phyloP scores from a whole-genome alignment of 2,113 vertebrate species.

The Colius striatus region DNA sequence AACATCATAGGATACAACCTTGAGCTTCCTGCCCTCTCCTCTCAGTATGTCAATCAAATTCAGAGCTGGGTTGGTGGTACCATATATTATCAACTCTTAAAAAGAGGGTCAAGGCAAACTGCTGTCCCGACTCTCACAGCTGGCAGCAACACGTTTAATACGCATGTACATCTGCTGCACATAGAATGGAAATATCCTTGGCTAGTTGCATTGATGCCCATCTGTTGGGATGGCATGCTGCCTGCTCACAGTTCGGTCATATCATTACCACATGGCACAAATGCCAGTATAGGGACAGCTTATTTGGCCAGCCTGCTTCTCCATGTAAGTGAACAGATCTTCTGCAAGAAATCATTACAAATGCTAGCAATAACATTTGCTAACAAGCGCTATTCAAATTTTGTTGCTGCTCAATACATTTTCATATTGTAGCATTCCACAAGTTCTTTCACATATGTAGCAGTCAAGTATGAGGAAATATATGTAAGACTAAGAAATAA shows the following conservation, averaged over 20 bases:
- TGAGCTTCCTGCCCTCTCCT: background rate
- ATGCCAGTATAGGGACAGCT: background rate
- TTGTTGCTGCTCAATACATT: background rate
- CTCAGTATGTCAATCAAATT: background rate
- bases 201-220: conserved; percentile 7
- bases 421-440: background rate
- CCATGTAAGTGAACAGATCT: background rate
- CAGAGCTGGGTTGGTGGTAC: background rate
- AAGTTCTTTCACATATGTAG: background rate
- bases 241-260: conserved; percentile 51
- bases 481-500: background rate
- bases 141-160: conserved; percentile 54
- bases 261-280: conserved; percentile 37
- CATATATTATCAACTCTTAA: background rate
- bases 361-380: background rate
- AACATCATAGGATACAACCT: background rate
- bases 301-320: conserved; percentile 1
- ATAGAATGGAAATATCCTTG: background rate
- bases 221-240: conserved; percentile 65
- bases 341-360: background rate
- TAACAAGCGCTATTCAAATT: background rate
- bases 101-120: conserved; percentile 37
- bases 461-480: background rate
- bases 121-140: conserved; percentile 51
- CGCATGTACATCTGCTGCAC: conserved; percentile 25